Conservation (phyloP, 2,888 invertebrate species). For the Alloplasta piceator region DNA sequence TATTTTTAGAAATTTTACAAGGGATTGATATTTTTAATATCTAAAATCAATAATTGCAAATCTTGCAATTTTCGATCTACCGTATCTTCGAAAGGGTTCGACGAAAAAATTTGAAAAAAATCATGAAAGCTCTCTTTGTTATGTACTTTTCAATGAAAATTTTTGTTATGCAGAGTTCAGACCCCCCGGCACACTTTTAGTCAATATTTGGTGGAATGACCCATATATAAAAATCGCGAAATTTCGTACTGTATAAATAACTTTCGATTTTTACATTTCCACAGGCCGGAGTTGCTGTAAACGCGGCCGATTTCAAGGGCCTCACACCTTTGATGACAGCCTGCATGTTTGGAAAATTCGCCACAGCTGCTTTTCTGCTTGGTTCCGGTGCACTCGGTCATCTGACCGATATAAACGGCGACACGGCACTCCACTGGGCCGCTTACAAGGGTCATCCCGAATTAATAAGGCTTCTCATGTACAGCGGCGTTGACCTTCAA, state of each 20-base stretch:
- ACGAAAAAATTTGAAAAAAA: no score
- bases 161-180: no score
- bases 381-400: conserved; percentile 95
- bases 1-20: no score
- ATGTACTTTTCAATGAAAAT: no score
- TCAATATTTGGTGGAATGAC: no score
- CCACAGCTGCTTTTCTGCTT: conserved; percentile 94
- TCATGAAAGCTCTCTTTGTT: no score
- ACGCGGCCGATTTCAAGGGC: conserved; percentile 95
- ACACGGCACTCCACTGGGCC: conserved; percentile 97
- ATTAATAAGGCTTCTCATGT: conserved; percentile 93
- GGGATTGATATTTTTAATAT: no score
- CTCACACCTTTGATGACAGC: conserved; percentile 96
- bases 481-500: conserved; percentile 95
- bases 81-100: no score
- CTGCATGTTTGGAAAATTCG: conserved; percentile 96
- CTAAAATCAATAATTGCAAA: no score
- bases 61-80: no score
- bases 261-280: conserved; percentile 9
- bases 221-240: no score
- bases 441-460: conserved; percentile 97
- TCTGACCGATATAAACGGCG: conserved; percentile 95
- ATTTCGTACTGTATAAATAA: not conserved
- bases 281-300: conserved; percentile 94
- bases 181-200: no score